Conservation (phyloP, 92 coral and sea anemone genomes). For the Paramuricea clavata region DNA sequence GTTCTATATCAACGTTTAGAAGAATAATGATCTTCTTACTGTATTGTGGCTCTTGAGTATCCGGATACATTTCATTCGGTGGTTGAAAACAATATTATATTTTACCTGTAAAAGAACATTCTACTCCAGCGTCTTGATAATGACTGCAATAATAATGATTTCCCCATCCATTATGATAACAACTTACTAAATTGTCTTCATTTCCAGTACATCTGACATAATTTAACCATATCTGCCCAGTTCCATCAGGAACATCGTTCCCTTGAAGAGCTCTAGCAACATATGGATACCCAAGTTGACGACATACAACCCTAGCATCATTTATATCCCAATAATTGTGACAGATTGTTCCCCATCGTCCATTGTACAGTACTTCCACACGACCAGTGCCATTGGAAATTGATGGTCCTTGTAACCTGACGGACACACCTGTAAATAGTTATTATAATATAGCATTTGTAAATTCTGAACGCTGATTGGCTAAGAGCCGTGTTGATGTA, state of each 20-base stretch:
- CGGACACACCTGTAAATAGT: no score
- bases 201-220: neutral
- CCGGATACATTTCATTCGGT: no score
- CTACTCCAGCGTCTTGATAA: neutral
- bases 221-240: neutral
- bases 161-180: neutral
- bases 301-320: neutral
- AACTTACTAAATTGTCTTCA: neutral
- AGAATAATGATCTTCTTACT: no score
- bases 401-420: constrained; percentile 1
- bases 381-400: neutral
- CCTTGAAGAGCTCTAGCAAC: neutral
- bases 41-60: no score
- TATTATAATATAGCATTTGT: no score
- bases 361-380: neutral
- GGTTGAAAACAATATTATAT: neutral
- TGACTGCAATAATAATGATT: neutral
- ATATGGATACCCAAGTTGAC: neutral
- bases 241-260: neutral
- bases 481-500: no score
- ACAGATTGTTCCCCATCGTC: neutral
- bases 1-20: no score
- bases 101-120: neutral
- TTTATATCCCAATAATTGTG: neutral
- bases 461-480: no score